Evolutionary conservation across 2,113 vertebrate species (phyloP), one percentile per base, ranked within the genome.

Genomic region (Syngnathus floridae): DNA sequence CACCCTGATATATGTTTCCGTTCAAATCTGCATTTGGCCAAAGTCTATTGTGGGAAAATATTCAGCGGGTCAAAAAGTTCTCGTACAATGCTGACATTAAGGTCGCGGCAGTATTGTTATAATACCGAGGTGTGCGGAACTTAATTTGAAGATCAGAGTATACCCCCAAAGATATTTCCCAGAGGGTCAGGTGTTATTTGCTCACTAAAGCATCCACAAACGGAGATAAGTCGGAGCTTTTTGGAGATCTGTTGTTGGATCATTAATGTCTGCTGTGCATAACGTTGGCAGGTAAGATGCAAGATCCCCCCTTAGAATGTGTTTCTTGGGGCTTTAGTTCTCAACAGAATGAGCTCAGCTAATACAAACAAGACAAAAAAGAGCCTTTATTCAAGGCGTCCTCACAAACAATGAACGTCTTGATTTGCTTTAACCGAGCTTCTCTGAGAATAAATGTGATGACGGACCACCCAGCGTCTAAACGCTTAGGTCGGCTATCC

Each of bases 401-500:
- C 71, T 9, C 64, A 64, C 80, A 75, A 78, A 88, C 84, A 86
- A 86, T 79, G 80, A 82, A 69, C 65, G 49, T 62, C 66, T 80
- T 85, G 80, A 81, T 74, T 45, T 76, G 58, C 58, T 57, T 61
- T 61, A 83, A 59, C 72, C 71, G n/a, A 78, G 63, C 45, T 82
- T 76, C 73, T 74, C 56, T 10, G 82, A 77, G 74, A 82, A 86
- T 76, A 77, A 80, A 86, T 82, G 78, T 77, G 79, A 83, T 83
- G 80, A 85, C 71, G 22, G 82, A 79, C 84, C 79, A 83, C 84
- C 87, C 81, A 79, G 82, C 49, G 64, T 74, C 73, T 67, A 70
- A 78, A 75, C 55, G 69, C 81, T 82, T 65, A 76, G 74, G 31
- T 71, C 54, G 64, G 71, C 76, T 73, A 60, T 82, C 55, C 66